Conservation (phyloP, 1,140 invertebrate genomes). For the Zaprionus nigranus region DNA sequence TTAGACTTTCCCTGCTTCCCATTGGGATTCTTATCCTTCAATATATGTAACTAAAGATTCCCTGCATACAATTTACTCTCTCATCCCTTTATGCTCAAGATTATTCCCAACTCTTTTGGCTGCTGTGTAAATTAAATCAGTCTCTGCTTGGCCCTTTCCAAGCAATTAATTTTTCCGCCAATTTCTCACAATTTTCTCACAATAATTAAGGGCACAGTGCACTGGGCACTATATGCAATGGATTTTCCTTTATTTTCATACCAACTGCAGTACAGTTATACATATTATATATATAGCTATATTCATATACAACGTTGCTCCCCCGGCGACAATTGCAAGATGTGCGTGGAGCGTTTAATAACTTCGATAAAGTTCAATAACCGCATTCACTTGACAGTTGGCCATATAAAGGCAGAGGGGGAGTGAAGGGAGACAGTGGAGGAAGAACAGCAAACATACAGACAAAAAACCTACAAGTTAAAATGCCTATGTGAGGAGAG, state of each 20-base stretch:
- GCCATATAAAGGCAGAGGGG: conserved; percentile 48
- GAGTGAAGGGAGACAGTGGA: conserved; percentile 12
- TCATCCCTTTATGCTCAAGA: not conserved
- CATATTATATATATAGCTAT: not conserved
- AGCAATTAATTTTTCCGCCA: conserved; percentile 1
- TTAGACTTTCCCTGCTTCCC: too few relatives aligned
- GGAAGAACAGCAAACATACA: conserved; percentile 8
- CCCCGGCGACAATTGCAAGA: conserved; percentile 45
- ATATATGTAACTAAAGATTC: too few relatives aligned
- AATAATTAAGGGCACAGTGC: conserved; percentile 14
- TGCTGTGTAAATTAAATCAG: not conserved
- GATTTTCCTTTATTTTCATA: conserved; percentile 8
- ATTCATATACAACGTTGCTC: conserved; percentile 10
- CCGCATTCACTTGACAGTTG: conserved; percentile 52
- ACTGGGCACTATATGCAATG: not conserved
- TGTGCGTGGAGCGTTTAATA: conserved; percentile 51
- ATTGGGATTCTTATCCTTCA: too few relatives aligned
- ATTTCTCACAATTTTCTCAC: conserved; percentile 18
- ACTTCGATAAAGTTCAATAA: conserved; percentile 67
- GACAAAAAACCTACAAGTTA: conserved; percentile 8
- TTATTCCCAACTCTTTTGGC: not conserved
- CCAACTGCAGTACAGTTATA: conserved; percentile 9
- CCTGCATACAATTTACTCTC: too few relatives aligned
- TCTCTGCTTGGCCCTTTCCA: not conserved
- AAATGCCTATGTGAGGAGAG: not conserved